Base-by-base conservation (phyloP, 2,113 vertebrate species). In the Mormyrus lacerda region DNA sequence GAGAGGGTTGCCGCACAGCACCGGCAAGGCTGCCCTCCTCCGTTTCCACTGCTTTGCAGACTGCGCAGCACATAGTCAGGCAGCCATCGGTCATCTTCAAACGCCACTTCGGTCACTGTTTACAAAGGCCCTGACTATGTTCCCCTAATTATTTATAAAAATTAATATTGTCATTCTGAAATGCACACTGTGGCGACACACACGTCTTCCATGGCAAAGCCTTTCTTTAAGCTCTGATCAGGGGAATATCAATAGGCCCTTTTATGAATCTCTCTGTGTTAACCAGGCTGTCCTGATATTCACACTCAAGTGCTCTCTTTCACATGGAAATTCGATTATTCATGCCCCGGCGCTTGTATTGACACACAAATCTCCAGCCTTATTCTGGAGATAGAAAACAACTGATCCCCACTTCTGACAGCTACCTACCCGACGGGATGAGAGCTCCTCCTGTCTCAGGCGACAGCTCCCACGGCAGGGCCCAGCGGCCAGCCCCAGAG, bases 241-340 rank as follows among this genome's bases (percentile, higher is more conserved):
- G 82, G 42, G 24, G 82, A 84, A 84, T 47, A 47, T 84, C 82
- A 47, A 47, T 47, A 47, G 82, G 39, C 19, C 44, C 82, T n/a
- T 47, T 47, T n/a, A 44, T 47, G 82, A 55, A 87, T 61, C 31
- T 87, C 51, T 87, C 86, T 21, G 19, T 42, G 86, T 45, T 61
- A 42, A 87, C 17, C 51, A 61, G 86, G 17, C 55, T 87, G 53
- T 31, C 17, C 47, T 35, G 90, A 90, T 92, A 93, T 92, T 93
- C 92, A 93, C 94, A 94, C 94, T 94, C 92, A 94, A 94, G 92
- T 91, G 91, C 24, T 50, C 61, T 91, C 93, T 94, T 96, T 96
- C 94, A 94, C 92, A 95, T 96, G 95, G 92, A 95, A 96, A 96
- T 96, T 92, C 88, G 90, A 90, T 95, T 95, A 95, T 93, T 93